A percentile compares a stretch with the other conserved stretches of the same genome.
These are phyloP conservation scores for Cephus nigrinus DNA, from an alignment of 2,888 invertebrate genomes.

Conservation along the genomic window DNA sequence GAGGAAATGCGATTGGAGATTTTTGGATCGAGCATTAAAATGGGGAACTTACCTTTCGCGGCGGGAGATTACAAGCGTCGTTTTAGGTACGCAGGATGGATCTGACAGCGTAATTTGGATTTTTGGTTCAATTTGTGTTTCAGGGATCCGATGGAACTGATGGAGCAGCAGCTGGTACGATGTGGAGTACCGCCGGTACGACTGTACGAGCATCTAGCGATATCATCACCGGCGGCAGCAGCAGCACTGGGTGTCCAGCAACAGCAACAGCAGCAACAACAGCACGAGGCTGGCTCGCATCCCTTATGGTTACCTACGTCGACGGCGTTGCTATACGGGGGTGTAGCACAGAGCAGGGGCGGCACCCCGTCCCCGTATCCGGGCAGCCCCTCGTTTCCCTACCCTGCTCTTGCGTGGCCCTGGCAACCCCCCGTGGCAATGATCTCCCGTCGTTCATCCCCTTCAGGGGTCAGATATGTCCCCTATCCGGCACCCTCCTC, in stretches of 20 bases:
- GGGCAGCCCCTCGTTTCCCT: slow-evolving; percentile 45
- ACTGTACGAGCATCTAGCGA: slow-evolving; percentile 60
- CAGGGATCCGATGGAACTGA: slow-evolving; percentile 64
- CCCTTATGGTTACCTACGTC: slow-evolving; percentile 56
- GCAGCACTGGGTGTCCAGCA: slow-evolving; percentile 43
- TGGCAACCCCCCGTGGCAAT: slow-evolving; percentile 60
- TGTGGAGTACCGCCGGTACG: slow-evolving; percentile 62
- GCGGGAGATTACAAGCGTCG: background rate
- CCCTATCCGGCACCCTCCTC: slow-evolving; percentile 49
- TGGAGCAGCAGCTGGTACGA: slow-evolving; percentile 63
- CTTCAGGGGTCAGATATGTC: slow-evolving; percentile 58
- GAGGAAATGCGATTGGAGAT: no score
- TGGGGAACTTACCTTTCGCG: background rate
- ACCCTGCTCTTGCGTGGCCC: slow-evolving; percentile 56
- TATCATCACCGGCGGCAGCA: slow-evolving; percentile 49
- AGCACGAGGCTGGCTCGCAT: slow-evolving; percentile 39
- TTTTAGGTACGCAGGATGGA: background rate
- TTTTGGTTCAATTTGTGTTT: slow-evolving; percentile 25
- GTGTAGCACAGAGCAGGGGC: slow-evolving; percentile 47
- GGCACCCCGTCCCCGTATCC: slow-evolving; percentile 54
- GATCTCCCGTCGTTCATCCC: slow-evolving; percentile 56
- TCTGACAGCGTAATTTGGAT: background rate
- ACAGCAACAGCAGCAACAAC: slow-evolving; percentile 38
- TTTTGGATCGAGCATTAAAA: background rate
- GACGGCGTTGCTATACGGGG: slow-evolving; percentile 56